These are phyloP conservation scores for Vimba vimba DNA, from an alignment of 2,113 vertebrate species.

Conservation along the genomic window DNA sequence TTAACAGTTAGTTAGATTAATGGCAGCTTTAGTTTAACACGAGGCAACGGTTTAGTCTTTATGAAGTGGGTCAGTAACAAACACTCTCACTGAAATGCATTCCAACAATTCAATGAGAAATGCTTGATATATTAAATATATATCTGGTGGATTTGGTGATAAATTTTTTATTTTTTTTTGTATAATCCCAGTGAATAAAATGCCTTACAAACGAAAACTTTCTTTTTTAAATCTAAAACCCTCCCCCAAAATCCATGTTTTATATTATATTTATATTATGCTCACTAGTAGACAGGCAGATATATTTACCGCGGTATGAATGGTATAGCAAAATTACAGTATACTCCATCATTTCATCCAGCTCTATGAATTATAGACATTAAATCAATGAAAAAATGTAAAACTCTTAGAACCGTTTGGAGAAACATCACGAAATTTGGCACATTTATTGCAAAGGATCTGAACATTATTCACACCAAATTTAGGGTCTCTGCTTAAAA, in stretches of 20 bases:
- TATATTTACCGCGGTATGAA: neutral
- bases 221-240: neutral
- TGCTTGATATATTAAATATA: neutral
- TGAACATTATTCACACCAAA: neutral
- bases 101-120: neutral
- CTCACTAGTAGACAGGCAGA: neutral
- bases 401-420: neutral
- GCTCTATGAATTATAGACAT: neutral
- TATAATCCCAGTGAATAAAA: neutral
- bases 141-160: neutral
- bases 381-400: no score
- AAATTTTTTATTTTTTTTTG: neutral
- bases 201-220: neutral
- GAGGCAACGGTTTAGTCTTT: slow-evolving; percentile 44
- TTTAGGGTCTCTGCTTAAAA: neutral
- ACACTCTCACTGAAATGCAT: neutral
- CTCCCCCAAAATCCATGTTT: neutral
- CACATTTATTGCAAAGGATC: neutral
- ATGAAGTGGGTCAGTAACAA: slow-evolving; percentile 52
- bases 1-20: slow-evolving; percentile 12
- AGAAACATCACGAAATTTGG: neutral
- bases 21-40: slow-evolving; percentile 13
- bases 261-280: neutral
- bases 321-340: neutral
- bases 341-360: neutral